A percentile compares a stretch with the other conserved stretches of the same genome.
phyloP scores from a whole-genome alignment of 2,797 vertebrate genomes.

The Serranus cabrilla region DNA sequence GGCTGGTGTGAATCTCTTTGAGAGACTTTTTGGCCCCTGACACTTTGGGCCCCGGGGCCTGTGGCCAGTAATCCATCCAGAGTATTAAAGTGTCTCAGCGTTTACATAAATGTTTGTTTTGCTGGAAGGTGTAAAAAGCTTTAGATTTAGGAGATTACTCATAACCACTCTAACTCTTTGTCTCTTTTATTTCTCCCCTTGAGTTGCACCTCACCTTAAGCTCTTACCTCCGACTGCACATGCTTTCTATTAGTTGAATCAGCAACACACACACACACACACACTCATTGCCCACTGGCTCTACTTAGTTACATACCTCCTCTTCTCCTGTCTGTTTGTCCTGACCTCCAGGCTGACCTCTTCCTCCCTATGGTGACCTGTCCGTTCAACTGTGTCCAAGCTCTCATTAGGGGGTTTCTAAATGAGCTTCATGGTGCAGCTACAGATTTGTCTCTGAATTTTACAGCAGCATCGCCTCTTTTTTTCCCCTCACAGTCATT shows the following conservation, averaged over 20 bases:
- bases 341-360: slow-evolving; percentile 67
- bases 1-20: too few species aligned
- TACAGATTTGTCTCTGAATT: slow-evolving; percentile 13
- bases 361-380: slow-evolving; percentile 58
- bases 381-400: slow-evolving; percentile 69
- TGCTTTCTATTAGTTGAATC: slow-evolving; percentile 72
- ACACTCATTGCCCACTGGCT: slow-evolving; percentile 35
- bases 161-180: not conserved
- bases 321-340: slow-evolving; percentile 45
- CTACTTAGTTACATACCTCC: slow-evolving; percentile 48
- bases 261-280: slow-evolving; percentile 24
- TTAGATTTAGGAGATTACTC: slow-evolving; percentile 38
- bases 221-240: slow-evolving; percentile 45
- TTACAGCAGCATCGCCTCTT: not conserved
- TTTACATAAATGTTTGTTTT: slow-evolving; percentile 31
- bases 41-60: too few species aligned
- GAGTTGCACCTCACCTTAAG: slow-evolving; percentile 56
- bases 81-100: slow-evolving; percentile 6
- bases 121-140: slow-evolving; percentile 7
- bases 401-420: slow-evolving; percentile 69
- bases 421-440: slow-evolving; percentile 33
- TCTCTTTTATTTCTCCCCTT: slow-evolving; percentile 37
- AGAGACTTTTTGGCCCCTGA: too few species aligned
- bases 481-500: not conserved
- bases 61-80: too few species aligned